These are phyloP conservation scores for Ispidina picta DNA, from an alignment of 2,797 vertebrate species.

Conservation along the genomic window DNA sequence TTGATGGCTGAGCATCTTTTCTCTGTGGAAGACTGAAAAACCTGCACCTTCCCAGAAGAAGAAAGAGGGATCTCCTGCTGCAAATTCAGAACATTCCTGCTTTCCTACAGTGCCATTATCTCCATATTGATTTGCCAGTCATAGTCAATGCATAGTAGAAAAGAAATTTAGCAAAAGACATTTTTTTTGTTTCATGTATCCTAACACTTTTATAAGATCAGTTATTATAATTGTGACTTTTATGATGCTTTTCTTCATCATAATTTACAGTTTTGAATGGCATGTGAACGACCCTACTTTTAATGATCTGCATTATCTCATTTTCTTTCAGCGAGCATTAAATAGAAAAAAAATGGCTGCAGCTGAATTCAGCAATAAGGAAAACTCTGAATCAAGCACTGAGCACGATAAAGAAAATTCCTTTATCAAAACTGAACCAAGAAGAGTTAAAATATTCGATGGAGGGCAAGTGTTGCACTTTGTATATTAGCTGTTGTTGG, in stretches of 20 bases:
- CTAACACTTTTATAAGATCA: not conserved
- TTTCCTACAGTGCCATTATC: not conserved
- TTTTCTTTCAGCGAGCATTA: slow-evolving; percentile 84
- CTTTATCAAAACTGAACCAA: slow-evolving; percentile 88
- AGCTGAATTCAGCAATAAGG: slow-evolving; percentile 86
- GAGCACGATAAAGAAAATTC: slow-evolving; percentile 91
- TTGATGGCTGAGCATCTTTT: not conserved
- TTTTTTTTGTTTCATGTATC: not conserved
- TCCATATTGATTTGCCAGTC: not conserved
- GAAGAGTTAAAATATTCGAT: slow-evolving; percentile 98
- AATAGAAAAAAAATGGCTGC: slow-evolving; percentile 81
- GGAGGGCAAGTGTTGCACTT: slow-evolving; percentile 89
- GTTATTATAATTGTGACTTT: not conserved
- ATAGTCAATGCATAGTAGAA: not conserved
- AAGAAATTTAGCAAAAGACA: not conserved
- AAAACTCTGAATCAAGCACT: slow-evolving; percentile 86
- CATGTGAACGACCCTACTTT: slow-evolving; percentile 6
- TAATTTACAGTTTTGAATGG: not conserved
- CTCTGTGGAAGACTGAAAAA: not conserved
- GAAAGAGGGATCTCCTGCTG: not conserved
- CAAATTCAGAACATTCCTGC: not conserved
- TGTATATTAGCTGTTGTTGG: slow-evolving; percentile 51
- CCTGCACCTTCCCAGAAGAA: not conserved
- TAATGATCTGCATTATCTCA: slow-evolving; percentile 56
- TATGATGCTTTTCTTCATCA: not conserved